These are phyloP conservation scores for Scaptomyza parva DNA, from an alignment of 2,888 invertebrate species.

Conservation along the genomic window DNA sequence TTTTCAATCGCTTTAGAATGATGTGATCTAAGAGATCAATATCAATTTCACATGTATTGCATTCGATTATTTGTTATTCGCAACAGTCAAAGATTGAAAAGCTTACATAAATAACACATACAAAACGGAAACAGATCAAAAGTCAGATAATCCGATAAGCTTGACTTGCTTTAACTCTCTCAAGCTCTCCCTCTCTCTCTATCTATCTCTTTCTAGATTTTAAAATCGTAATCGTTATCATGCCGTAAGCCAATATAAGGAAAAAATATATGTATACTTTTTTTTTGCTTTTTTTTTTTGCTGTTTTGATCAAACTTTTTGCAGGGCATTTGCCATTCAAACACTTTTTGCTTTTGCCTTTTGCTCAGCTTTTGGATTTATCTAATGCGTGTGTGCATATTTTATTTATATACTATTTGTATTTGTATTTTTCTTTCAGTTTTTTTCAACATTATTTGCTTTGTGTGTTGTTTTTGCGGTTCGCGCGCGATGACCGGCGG, in stretches of 20 bases:
- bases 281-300: too few species aligned
- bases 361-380: not conserved
- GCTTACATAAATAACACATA: not conserved
- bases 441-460: slow-evolving; percentile 40
- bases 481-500: slow-evolving; percentile 65
- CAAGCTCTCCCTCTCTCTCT: too few species aligned
- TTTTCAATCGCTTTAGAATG: too few species aligned
- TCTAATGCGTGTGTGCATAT: slow-evolving; percentile 9
- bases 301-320: too few species aligned
- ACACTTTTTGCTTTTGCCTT: not conserved
- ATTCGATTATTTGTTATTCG: too few species aligned
- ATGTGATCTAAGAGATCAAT: too few species aligned
- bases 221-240: too few species aligned
- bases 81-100: not conserved
- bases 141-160: not conserved
- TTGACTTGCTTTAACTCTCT: too few species aligned
- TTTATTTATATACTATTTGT: not conserved
- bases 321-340: slow-evolving; percentile 1
- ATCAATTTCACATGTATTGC: too few species aligned
- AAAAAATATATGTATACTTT: too few species aligned
- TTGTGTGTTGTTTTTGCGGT: slow-evolving; percentile 23
- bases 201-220: too few species aligned
- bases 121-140: not conserved
- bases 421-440: not conserved
- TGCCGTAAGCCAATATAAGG: too few species aligned